These are phyloP conservation scores for Sesamia inferens DNA, from an alignment of 2,888 invertebrate genomes.

Conservation along the genomic window DNA sequence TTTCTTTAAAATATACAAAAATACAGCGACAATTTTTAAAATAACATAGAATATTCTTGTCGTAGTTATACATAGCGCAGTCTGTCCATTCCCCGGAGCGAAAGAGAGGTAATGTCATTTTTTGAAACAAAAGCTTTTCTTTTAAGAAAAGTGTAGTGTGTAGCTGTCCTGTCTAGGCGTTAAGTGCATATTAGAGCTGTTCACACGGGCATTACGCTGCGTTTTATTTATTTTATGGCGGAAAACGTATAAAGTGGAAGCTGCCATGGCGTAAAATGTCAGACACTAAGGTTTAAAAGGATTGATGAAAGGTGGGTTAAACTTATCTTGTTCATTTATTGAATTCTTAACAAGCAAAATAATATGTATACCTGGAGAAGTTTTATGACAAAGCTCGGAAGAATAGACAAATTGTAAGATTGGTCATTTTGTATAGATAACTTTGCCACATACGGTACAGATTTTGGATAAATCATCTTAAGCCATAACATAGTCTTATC, in stretches of 20 bases:
- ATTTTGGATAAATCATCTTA: neutral
- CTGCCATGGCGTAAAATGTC: neutral
- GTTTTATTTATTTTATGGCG: neutral
- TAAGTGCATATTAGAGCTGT: slow-evolving; percentile 61
- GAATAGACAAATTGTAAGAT: too few relatives aligned
- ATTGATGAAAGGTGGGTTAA: neutral
- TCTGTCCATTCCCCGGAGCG: slow-evolving; percentile 46
- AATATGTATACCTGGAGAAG: too few relatives aligned
- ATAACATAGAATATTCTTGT: slow-evolving; percentile 40
- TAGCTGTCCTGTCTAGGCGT: slow-evolving; percentile 61
- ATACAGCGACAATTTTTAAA: slow-evolving; percentile 9
- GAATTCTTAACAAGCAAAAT: too few relatives aligned
- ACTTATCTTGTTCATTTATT: neutral
- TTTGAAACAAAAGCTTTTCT: slow-evolving; percentile 65
- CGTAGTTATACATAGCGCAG: slow-evolving; percentile 46
- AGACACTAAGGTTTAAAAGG: neutral
- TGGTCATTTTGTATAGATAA: too few relatives aligned
- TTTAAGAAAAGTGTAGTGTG: slow-evolving; percentile 60
- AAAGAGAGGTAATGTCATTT: slow-evolving; percentile 63
- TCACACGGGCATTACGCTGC: slow-evolving; percentile 42
- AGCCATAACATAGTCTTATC: too few relatives aligned
- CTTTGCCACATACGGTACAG: neutral
- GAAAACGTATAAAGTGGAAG: neutral
- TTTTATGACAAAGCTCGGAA: too few relatives aligned
- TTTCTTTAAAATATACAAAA: neutral